These are phyloP conservation scores for Amblyornis subalaris DNA, from an alignment of 2,113 vertebrate species.

Conservation along the genomic window DNA sequence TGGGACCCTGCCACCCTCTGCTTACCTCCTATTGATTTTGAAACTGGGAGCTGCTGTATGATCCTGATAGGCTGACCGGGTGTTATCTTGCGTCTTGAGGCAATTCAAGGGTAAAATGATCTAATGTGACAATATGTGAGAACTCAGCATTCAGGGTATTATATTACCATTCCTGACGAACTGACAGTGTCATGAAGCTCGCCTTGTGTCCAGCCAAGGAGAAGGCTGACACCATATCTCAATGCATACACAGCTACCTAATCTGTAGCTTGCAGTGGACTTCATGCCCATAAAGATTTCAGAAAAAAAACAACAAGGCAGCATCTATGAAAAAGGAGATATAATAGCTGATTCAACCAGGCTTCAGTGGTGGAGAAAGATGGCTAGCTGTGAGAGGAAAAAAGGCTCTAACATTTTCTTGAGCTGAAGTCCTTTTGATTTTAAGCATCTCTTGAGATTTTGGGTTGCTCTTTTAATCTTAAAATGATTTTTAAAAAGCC, in stretches of 20 bases:
- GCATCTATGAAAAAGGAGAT: not conserved
- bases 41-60: not conserved
- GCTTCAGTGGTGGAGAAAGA: not conserved
- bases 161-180: not conserved
- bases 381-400: not conserved
- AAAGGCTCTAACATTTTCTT: conserved; percentile 12
- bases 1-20: not conserved
- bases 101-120: not conserved
- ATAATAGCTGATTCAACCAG: conserved; percentile 11
- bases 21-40: not conserved
- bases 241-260: not conserved
- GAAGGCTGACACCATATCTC: not conserved
- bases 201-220: not conserved
- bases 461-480: not conserved
- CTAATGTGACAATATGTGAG: not conserved
- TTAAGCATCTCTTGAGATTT: not conserved
- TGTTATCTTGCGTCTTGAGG: not conserved
- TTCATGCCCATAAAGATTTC: not conserved
- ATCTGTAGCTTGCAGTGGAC: not conserved
- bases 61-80: not conserved
- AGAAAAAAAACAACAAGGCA: not conserved
- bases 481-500: not conserved
- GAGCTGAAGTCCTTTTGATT: conserved; percentile 24
- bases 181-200: not conserved
- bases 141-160: not conserved